Conservation (phyloP, 2,888 invertebrate genomes). For the Aspidiotus destructor region DNA sequence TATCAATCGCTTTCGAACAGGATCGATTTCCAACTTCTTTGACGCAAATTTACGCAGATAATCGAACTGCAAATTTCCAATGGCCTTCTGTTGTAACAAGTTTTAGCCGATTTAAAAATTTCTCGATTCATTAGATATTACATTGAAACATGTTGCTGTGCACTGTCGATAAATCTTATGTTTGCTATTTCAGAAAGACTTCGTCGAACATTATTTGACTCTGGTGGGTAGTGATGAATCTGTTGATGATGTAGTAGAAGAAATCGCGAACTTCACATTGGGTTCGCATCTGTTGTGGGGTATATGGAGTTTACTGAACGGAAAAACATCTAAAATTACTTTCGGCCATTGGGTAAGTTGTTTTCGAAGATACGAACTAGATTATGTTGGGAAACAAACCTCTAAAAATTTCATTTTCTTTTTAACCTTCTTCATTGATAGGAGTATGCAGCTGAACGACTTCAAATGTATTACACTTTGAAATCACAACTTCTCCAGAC, state of each 20-base stretch:
- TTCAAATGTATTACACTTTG: slow-evolving; percentile 53
- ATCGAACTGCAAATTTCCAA: too few species aligned
- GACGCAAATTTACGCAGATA: too few species aligned
- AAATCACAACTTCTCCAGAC: slow-evolving; percentile 46
- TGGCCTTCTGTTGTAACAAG: too few species aligned
- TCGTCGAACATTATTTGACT: slow-evolving; percentile 43
- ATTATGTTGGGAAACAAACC: not conserved
- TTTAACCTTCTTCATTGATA: slow-evolving; percentile 40
- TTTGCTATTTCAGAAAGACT: slow-evolving; percentile 42
- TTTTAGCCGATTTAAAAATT: not conserved
- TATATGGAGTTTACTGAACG: slow-evolving; percentile 84
- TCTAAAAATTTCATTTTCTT: not conserved
- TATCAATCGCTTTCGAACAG: too few species aligned
- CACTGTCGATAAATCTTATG: not conserved
- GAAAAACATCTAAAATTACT: slow-evolving; percentile 74
- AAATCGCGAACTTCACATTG: slow-evolving; percentile 73
- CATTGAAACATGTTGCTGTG: not conserved
- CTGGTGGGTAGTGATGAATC: slow-evolving; percentile 37
- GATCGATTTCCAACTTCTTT: too few species aligned
- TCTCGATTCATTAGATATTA: not conserved
- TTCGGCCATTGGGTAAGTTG: slow-evolving; percentile 85
- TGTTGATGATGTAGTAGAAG: slow-evolving; percentile 50
- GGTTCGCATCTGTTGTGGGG: slow-evolving; percentile 91
- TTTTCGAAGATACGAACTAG: not conserved
- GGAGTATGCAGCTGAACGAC: slow-evolving; percentile 57